Evolutionary conservation across 2,797 vertebrate genomes (phyloP).

Genomic region (Hydrolagus colliei): DNA sequence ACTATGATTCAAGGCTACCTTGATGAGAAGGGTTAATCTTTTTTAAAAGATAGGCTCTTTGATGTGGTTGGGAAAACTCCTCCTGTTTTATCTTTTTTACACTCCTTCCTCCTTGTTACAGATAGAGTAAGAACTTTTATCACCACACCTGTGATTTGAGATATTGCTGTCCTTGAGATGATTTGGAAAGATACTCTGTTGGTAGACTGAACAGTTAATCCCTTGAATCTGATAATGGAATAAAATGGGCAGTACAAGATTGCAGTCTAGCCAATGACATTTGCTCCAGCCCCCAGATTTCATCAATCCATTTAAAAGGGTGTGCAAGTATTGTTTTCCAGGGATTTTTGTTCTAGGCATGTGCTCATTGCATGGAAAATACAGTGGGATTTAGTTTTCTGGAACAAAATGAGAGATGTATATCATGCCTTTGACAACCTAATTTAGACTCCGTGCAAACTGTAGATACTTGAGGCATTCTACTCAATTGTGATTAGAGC

Average conservation of each 20-base stretch:
- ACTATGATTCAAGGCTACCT: slow-evolving; percentile 15
- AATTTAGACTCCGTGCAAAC: neutral
- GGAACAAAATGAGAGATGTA: neutral
- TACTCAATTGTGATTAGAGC: neutral
- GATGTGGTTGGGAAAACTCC: slow-evolving; percentile 16
- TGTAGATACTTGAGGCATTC: neutral
- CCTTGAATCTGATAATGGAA: slow-evolving; percentile 21
- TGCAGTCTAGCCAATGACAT: neutral
- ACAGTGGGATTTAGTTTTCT: neutral
- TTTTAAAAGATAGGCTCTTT: neutral
- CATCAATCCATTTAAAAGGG: neutral
- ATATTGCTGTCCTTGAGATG: slow-evolving; percentile 3
- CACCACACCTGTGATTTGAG: slow-evolving; percentile 21
- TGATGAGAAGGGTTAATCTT: slow-evolving; percentile 25
- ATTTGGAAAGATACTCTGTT: neutral
- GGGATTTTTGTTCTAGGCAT: neutral
- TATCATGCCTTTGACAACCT: neutral
- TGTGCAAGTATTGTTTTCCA: neutral
- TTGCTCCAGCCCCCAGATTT: neutral
- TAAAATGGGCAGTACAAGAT: neutral
- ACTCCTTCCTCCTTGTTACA: neutral
- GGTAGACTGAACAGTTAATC: slow-evolving; percentile 23
- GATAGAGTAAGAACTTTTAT: slow-evolving; percentile 25
- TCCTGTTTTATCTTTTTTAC: slow-evolving; percentile 17
- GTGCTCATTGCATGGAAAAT: neutral